These are phyloP conservation scores for Hiodon tergisus DNA, from an alignment of 2,113 vertebrate genomes.

Conservation along the genomic window DNA sequence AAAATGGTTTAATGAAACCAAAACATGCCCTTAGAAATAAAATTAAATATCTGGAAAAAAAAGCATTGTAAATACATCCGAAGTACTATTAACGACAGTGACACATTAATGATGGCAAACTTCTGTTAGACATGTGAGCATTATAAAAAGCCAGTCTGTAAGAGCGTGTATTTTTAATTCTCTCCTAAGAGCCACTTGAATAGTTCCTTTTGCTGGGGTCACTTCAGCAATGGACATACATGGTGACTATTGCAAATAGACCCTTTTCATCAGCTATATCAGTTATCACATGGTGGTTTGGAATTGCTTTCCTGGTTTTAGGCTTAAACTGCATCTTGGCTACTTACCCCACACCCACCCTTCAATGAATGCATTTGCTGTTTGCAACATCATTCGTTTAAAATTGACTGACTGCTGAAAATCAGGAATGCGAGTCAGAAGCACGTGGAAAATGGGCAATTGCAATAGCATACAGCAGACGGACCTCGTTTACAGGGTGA, in stretches of 20 bases:
- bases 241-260: too few relatives aligned
- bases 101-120: neutral
- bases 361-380: neutral
- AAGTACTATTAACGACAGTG: neutral
- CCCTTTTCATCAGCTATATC: too few relatives aligned
- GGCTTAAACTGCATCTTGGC: neutral
- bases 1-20: neutral
- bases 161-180: too few relatives aligned
- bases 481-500: neutral
- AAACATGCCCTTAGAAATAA: neutral
- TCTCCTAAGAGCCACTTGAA: too few relatives aligned
- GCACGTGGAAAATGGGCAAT: neutral
- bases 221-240: too few relatives aligned
- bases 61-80: neutral
- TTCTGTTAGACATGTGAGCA: neutral
- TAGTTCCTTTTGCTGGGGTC: too few relatives aligned
- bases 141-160: neutral
- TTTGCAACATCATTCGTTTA: neutral
- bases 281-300: neutral
- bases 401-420: conserved; percentile 9
- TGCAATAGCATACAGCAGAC: conserved; percentile 3
- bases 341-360: neutral
- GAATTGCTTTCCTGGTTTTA: too few relatives aligned
- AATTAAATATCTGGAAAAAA: neutral
- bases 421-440: conserved; percentile 23